Evolutionary conservation across 1,140 invertebrate genomes (phyloP), one percentile per base, ranked within the genome.

Genomic region (Drosophila sechellia): DNA sequence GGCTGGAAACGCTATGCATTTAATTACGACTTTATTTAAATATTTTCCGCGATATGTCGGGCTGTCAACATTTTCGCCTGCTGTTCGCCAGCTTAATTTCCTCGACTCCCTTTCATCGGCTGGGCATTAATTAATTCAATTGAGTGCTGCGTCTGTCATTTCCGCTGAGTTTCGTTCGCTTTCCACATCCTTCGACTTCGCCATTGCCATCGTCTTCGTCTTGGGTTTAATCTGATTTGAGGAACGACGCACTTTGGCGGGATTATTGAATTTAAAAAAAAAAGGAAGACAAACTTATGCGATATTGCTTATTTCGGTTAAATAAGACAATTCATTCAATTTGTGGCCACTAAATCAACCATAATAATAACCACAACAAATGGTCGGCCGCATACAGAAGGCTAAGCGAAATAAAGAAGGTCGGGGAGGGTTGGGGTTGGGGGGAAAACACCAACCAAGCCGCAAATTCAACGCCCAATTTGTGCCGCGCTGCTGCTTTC

Each of bases 301-400:
- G 56, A 68, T 87, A 87, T 87, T 79, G 85, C 75, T 83, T 87
- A 77, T 87, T 83, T 79, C 79, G 84, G 75, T 89, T 87, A 89
- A 89, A 81, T 87, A 87, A 87, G 79, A 87, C 84, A 87, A 87
- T 87, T 87, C 84, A 87, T 87, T 89, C 84, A 87, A 87, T 87
- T 87, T 87, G 84, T 87, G 84, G 84, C 84, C 84, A 89, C 84
- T 87, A 87, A 87, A 87, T 87, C 84, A 87, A 87, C 84, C 84
- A 87, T 84, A 89, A 87, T 87, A 87, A 87, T 87, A 87, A 89
- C 84, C 85, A 89, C 84, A 84, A 84, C 79, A 80, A 84, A 90
- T 81, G 85, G 79, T 71, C 68, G 48, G 34, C 31, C 39, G 45
- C 40, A 76, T 31, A 49, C 40, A 34, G 45, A 58, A 49, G 20